Conservation (phyloP, 2,888 invertebrate species). For the Dione juno region DNA sequence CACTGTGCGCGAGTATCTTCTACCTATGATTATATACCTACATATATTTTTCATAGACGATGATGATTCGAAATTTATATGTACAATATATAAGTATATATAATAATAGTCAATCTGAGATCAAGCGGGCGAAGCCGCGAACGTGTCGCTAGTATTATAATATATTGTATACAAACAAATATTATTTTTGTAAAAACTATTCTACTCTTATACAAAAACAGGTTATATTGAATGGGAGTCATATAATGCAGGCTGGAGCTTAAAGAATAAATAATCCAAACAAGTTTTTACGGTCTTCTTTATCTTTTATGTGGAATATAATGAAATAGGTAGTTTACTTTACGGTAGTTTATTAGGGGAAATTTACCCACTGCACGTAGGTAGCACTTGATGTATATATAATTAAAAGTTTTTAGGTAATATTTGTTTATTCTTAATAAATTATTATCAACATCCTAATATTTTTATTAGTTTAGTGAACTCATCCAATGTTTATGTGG, state of each 20-base stretch:
- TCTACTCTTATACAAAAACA: conserved; percentile 6
- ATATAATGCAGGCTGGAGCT: background rate
- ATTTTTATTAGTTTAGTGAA: background rate
- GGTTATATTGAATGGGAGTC: conserved; percentile 5
- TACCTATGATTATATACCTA: too few species aligned
- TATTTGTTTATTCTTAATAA: background rate
- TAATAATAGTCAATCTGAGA: too few species aligned
- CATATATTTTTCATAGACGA: too few species aligned
- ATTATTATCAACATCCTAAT: background rate
- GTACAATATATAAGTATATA: too few species aligned
- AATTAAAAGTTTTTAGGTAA: background rate
- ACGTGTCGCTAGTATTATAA: too few species aligned
- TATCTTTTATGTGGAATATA: background rate
- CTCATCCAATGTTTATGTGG: background rate
- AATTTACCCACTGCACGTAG: background rate
- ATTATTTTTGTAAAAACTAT: background rate
- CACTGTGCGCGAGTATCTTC: too few species aligned
- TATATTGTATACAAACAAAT: too few species aligned
- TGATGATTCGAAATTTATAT: too few species aligned
- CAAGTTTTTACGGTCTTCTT: background rate
- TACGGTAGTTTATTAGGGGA: background rate
- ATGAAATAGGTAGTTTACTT: background rate
- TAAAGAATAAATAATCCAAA: background rate
- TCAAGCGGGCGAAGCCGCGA: too few species aligned
- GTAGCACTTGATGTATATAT: background rate